These are phyloP conservation scores for Frankliniella fusca DNA, from an alignment of 2,888 invertebrate species.

Conservation along the genomic window DNA sequence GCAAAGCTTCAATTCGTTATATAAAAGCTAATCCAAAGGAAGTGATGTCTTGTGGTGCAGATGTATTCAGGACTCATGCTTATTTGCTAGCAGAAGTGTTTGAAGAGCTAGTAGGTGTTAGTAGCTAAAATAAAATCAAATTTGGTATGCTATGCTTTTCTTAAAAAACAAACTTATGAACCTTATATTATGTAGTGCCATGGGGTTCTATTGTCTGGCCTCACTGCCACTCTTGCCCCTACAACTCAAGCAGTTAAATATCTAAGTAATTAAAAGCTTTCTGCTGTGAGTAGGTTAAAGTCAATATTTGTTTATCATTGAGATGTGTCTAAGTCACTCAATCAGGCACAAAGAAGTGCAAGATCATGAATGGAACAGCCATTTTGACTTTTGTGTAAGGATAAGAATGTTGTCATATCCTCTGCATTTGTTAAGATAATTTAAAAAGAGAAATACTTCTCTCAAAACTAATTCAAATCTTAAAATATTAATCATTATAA, in stretches of 20 bases:
- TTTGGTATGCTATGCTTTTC: too few relatives aligned
- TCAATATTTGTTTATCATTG: neutral
- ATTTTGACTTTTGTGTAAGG: neutral
- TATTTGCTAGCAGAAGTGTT: neutral
- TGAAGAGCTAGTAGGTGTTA: neutral
- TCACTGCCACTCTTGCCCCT: neutral
- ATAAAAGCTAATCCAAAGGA: conserved; percentile 15
- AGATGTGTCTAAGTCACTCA: neutral
- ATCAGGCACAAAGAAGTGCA: neutral
- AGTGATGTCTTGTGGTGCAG: conserved; percentile 12
- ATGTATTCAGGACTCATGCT: conserved; percentile 8
- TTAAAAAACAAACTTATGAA: too few relatives aligned
- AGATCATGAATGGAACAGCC: neutral
- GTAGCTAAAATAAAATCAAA: neutral
- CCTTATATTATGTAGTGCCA: too few relatives aligned
- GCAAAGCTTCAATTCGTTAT: neutral
- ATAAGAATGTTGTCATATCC: too few relatives aligned
- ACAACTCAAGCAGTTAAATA: neutral
- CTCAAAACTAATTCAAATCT: too few relatives aligned
- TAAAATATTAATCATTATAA: too few relatives aligned
- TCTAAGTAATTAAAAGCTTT: neutral
- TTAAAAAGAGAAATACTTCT: too few relatives aligned
- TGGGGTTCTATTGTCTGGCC: too few relatives aligned
- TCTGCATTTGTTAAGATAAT: too few relatives aligned
- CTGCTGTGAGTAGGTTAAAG: neutral